Evolutionary conservation across 2,797 vertebrate species (phyloP).

Genomic region (Heliangelus exortis): DNA sequence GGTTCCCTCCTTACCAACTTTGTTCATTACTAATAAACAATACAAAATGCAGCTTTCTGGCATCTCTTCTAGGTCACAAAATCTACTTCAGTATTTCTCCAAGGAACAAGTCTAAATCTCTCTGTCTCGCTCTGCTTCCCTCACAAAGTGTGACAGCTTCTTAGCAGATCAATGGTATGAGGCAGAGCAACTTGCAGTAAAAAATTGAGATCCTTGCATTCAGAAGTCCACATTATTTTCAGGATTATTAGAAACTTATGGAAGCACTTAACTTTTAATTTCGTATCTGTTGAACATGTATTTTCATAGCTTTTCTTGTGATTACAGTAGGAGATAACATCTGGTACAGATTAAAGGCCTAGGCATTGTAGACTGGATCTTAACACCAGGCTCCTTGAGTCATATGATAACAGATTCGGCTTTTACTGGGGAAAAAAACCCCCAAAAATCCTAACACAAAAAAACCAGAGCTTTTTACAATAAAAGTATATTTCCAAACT

Average conservation of each 20-base stretch:
- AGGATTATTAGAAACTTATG: neutral
- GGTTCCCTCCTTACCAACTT: neutral
- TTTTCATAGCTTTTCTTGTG: slow-evolving; percentile 32
- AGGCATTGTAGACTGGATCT: neutral
- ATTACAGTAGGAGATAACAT: slow-evolving; percentile 19
- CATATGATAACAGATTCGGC: neutral
- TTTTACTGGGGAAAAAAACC: neutral
- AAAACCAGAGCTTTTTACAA: neutral
- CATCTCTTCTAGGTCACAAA: neutral
- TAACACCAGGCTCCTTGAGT: neutral
- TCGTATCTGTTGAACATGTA: neutral
- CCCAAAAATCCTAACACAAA: neutral
- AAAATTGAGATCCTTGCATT: neutral
- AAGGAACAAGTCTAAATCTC: neutral
- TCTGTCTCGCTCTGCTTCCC: rapidly evolving
- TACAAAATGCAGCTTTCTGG: neutral
- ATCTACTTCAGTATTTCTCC: neutral
- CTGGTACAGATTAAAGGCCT: neutral
- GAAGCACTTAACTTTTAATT: neutral
- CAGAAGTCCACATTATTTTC: neutral
- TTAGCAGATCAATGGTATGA: neutral
- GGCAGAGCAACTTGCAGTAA: neutral
- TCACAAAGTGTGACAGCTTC: neutral
- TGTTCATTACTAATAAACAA: neutral
- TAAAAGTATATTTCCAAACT: neutral